A percentile compares a stretch with the other conserved stretches of the same genome.
Evolutionary conservation across 2,797 vertebrate species (phyloP).

Genomic region (Discoglossus pictus): DNA sequence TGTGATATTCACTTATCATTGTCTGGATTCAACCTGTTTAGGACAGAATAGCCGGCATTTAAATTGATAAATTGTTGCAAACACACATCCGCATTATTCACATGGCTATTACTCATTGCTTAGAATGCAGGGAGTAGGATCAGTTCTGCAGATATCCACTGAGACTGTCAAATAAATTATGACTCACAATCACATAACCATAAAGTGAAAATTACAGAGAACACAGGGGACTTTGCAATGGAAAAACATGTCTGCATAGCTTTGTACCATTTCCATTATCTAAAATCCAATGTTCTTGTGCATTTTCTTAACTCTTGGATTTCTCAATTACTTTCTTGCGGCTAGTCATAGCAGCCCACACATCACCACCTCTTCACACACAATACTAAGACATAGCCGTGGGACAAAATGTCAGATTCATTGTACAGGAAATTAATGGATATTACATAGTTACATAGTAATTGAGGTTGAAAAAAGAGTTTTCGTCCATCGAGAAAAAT

Average conservation of each 20-base stretch:
- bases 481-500: too few relatives aligned
- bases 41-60: neutral
- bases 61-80: slow-evolving; percentile 33
- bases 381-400: too few relatives aligned
- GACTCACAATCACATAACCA: slow-evolving; percentile 39
- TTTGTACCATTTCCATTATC: too few relatives aligned
- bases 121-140: slow-evolving; percentile 21
- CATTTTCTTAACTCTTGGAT: too few relatives aligned
- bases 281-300: too few relatives aligned
- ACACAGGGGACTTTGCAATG: slow-evolving; percentile 6
- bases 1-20: neutral
- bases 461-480: too few relatives aligned
- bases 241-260: slow-evolving; percentile 23
- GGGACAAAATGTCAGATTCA: too few relatives aligned
- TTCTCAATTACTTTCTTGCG: too few relatives aligned
- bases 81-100: slow-evolving; percentile 20
- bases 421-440: too few relatives aligned
- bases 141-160: slow-evolving; percentile 6
- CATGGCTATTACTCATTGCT: slow-evolving; percentile 33
- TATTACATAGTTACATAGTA: too few relatives aligned
- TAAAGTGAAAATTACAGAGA: slow-evolving; percentile 32
- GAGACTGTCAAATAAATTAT: slow-evolving; percentile 35
- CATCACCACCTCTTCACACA: too few relatives aligned
- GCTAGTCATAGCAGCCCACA: too few relatives aligned
- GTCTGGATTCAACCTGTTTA: slow-evolving; percentile 18